These are phyloP conservation scores for Muntiacus reevesi DNA, from an alignment of 2,113 vertebrate species.

Conservation along the genomic window DNA sequence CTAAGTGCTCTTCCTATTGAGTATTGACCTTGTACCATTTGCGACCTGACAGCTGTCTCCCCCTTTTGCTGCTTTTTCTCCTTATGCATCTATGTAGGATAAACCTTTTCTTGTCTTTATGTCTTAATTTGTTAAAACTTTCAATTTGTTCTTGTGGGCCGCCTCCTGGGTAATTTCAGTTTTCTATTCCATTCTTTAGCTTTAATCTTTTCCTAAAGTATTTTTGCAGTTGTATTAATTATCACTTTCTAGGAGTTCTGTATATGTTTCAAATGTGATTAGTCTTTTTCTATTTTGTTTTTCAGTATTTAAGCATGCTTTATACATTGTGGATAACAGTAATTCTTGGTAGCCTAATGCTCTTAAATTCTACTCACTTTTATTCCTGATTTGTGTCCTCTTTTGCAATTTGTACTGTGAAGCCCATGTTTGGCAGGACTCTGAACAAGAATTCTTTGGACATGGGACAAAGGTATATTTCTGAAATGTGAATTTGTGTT, in stretches of 20 bases:
- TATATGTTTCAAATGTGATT: not conserved
- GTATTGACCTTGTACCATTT: not conserved
- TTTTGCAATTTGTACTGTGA: slow-evolving; percentile 7
- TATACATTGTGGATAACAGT: not conserved
- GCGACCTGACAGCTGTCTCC: not conserved
- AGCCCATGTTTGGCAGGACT: not conserved
- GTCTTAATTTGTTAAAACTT: not conserved
- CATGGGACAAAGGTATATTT: not conserved
- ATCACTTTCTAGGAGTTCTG: not conserved
- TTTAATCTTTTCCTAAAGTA: not conserved
- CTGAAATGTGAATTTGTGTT: not conserved
- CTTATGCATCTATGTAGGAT: not conserved
- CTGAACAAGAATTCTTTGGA: not conserved
- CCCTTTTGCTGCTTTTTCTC: not conserved
- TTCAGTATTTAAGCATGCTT: slow-evolving; percentile 5
- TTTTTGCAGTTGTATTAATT: not conserved
- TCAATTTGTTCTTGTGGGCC: not conserved
- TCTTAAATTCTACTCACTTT: slow-evolving; percentile 3
- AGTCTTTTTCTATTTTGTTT: not conserved
- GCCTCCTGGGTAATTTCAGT: not conserved
- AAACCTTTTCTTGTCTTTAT: not conserved
- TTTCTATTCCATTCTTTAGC: not conserved
- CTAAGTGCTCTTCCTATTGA: not conserved
- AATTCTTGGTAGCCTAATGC: not conserved
- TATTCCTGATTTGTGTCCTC: not conserved